Base-by-base conservation (phyloP, 2,888 invertebrate species). In the Aquatica leii region DNA sequence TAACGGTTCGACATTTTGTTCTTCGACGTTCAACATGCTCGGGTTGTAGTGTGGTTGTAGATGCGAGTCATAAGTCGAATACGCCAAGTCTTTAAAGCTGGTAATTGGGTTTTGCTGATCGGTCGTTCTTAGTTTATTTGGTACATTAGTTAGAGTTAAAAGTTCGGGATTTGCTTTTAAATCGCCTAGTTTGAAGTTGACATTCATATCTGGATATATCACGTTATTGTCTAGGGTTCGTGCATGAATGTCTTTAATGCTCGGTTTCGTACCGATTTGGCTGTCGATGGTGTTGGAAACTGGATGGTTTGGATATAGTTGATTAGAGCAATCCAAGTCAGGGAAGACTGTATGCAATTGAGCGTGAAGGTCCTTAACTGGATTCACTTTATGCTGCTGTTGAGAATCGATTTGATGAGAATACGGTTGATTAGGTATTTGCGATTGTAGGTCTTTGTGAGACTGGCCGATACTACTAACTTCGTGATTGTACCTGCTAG, bases 1-100 rank as follows among this genome's bases (percentile, higher is more conserved):
- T 12, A 70, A 72, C 0, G 80, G 80, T 46, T 77, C 71, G 24
- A 77, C 64, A 37, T 71, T 71, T 59, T 74, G 74, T 69, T 78
- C 78, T 15, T 61, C 35, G 1, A 69, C 34, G 40, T 62, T 62
- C 17, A 62, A 12, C 40, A 54, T 54, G 8, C 49, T 59, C 0
- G 71, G 69, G 17, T 49, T 55, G 49, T 65, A 69, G 52, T 60
- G 51, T 3, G 34, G 2, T 6, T 61, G 64, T 2, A 12, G 6
- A 9, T 48, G 43, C 20, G 59, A 53, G 15, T 64, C 37, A 35
- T 72, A 70, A 0, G 71, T 71, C 0, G 70, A 66, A 55, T 67
- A 70, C 0, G 68, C 71, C 15, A 73, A 59, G 56, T 71, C 69
- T 48, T 69, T 66, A 6, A 71, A 43, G 53, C 67, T 69, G 21